phyloP scores from a whole-genome alignment of 2,888 invertebrate species.

The Caenorhabditis sulstoni region DNA sequence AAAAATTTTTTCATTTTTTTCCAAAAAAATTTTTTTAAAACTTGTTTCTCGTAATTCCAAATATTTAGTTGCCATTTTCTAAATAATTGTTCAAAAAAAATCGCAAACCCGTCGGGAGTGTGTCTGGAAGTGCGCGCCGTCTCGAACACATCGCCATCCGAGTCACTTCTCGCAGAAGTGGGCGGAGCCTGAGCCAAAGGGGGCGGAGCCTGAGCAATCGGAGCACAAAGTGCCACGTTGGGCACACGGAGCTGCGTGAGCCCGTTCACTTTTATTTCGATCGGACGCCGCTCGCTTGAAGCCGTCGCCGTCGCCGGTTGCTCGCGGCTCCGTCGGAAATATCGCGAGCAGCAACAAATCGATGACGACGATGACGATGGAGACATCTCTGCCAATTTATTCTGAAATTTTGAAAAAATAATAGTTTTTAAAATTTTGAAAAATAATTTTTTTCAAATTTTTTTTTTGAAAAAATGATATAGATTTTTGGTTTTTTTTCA shows the following conservation, averaged over 20 bases:
- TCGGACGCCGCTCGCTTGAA: background rate
- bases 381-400: background rate
- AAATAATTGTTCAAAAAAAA: too few relatives aligned
- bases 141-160: slow-evolving; percentile 15
- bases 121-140: slow-evolving; percentile 33
- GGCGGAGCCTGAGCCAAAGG: background rate
- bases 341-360: slow-evolving; percentile 38
- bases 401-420: too few relatives aligned
- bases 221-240: slow-evolving; percentile 15
- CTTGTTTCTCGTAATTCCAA: too few relatives aligned
- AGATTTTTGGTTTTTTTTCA: too few relatives aligned
- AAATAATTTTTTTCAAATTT: too few relatives aligned
- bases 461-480: too few relatives aligned
- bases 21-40: too few relatives aligned
- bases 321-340: slow-evolving; percentile 6
- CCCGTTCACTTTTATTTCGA: slow-evolving; percentile 48
- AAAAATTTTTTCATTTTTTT: too few relatives aligned
- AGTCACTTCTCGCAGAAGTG: background rate
- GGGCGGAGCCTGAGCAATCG: background rate
- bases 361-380: slow-evolving; percentile 18
- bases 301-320: background rate
- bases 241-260: slow-evolving; percentile 20
- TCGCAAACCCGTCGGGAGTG: slow-evolving; percentile 19
- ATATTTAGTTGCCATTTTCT: too few relatives aligned
- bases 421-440: too few relatives aligned